A percentile compares a stretch with the other conserved stretches of the same genome.
phyloP scores from a whole-genome alignment of 2,888 invertebrate species.

The Slavum lentiscoides region DNA sequence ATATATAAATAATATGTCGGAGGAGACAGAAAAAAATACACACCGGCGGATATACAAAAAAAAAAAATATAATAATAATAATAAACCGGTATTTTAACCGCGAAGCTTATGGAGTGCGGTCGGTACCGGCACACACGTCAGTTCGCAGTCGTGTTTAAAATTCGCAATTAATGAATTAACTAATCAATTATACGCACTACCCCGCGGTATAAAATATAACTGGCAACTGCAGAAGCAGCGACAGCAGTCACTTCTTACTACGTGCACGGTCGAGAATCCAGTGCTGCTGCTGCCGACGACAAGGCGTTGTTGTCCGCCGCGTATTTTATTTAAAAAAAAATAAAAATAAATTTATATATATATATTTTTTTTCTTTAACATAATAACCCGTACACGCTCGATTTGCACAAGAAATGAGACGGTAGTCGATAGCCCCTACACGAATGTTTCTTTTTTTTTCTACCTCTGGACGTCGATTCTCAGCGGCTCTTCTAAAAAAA shows the following conservation, averaged over 20 bases:
- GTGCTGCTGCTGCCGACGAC: no score
- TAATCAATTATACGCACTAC: constrained; percentile 43
- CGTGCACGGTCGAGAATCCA: no score
- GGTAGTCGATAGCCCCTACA: no score
- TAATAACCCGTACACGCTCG: no score
- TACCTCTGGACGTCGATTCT: no score
- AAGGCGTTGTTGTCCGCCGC: constrained; percentile 6
- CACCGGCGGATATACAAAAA: constrained; percentile 9
- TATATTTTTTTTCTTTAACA: no score
- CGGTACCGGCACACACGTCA: constrained; percentile 15
- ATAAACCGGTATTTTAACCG: constrained; percentile 41
- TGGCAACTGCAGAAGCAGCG: background rate
- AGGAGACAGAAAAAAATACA: constrained; percentile 4
- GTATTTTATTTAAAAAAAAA: background rate
- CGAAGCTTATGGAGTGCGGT: background rate
- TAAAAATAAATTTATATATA: no score
- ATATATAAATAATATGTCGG: background rate
- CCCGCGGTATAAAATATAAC: constrained; percentile 4
- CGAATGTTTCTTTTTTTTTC: no score
- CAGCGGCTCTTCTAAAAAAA: no score
- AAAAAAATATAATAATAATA: constrained; percentile 28
- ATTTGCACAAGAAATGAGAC: no score
- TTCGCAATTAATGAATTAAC: constrained; percentile 50
- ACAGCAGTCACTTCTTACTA: background rate
- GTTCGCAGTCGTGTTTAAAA: constrained; percentile 36